Evolutionary conservation across 1,140 invertebrate genomes (phyloP).

Genomic region (Ditylenchus dipsaci): DNA sequence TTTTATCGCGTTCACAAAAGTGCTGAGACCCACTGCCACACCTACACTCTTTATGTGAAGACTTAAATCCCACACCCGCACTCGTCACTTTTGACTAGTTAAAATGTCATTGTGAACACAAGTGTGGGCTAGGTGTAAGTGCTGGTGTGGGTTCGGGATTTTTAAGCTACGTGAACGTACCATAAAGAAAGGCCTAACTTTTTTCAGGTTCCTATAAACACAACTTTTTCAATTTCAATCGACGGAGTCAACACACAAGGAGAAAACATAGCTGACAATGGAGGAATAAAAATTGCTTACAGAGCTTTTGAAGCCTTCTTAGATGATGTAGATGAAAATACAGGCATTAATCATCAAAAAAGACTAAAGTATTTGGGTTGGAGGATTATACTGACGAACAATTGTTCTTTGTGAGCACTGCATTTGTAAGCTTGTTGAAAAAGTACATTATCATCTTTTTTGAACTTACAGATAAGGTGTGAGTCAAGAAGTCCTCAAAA

Average conservation of each 20-base stretch:
- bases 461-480: not conserved
- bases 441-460: not conserved
- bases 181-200: not conserved
- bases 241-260: conserved; percentile 47
- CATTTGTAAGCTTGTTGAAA: conserved; percentile 61
- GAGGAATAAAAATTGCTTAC: conserved; percentile 63
- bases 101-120: no score
- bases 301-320: conserved; percentile 53
- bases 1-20: no score
- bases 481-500: not conserved
- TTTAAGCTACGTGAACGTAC: not conserved
- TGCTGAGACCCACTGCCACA: no score
- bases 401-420: conserved; percentile 69
- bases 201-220: not conserved
- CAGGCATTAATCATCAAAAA: conserved; percentile 21
- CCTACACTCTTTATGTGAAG: no score
- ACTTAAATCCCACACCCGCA: no score
- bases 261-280: conserved; percentile 66
- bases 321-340: conserved; percentile 36
- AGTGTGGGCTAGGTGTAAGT: no score
- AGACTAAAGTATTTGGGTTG: conserved; percentile 64
- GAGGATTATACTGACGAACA: conserved; percentile 64
- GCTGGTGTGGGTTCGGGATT: no score
- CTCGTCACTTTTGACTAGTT: no score
- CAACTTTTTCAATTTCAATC: conserved; percentile 8